Percentiles rank a stretch among this genome's conserved stretches.
Conservation (phyloP, 1,140 invertebrate genomes). For the Tenebrio molitor region DNA sequence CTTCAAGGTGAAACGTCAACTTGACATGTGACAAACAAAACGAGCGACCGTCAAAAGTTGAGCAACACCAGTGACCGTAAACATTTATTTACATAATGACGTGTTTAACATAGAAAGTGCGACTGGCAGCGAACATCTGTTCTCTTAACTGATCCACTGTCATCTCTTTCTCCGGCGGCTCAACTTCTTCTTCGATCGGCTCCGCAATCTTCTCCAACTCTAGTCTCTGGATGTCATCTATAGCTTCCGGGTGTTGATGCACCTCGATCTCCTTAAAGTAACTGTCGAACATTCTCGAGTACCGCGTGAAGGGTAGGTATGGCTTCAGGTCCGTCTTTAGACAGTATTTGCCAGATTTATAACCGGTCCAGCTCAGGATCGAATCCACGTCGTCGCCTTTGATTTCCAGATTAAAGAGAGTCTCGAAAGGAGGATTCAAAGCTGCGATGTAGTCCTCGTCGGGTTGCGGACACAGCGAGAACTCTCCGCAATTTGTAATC, state of each 20-base stretch:
- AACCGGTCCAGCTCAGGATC: slow-evolving; percentile 16
- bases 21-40: background rate
- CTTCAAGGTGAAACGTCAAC: background rate
- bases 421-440: slow-evolving; percentile 16
- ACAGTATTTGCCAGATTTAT: slow-evolving; percentile 42
- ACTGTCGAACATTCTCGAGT: slow-evolving; percentile 12
- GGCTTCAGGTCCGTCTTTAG: slow-evolving; percentile 34
- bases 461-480: background rate
- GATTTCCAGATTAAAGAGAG: background rate
- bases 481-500: slow-evolving; percentile 65
- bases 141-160: too few species aligned
- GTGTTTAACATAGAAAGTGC: background rate
- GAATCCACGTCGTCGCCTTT: slow-evolving; percentile 17
- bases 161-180: too few species aligned
- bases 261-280: background rate
- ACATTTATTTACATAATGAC: background rate
- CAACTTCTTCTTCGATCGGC: too few species aligned
- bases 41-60: background rate
- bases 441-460: background rate
- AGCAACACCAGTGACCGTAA: background rate
- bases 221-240: background rate
- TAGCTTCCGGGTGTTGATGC: background rate
- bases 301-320: slow-evolving; percentile 32
- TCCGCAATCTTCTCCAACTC: background rate
- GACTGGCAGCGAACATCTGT: background rate